Evolutionary conservation across 2,797 vertebrate genomes (phyloP), one percentile per base, ranked within the genome.

Genomic region (Clarias pachynema): DNA sequence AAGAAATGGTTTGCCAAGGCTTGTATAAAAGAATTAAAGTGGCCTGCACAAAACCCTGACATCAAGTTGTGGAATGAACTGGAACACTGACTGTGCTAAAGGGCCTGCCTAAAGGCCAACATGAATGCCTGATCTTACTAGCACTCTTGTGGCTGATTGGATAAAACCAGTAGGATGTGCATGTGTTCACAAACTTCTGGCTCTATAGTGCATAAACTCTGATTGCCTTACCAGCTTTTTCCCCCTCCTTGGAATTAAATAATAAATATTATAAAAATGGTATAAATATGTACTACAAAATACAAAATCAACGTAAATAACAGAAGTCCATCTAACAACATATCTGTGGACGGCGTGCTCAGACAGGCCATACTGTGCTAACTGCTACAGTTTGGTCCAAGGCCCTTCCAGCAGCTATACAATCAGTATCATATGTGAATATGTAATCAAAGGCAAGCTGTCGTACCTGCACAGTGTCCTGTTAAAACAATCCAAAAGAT

Each of bases 401-500:
- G 37, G 22, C 56, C 40, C 37, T 31, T 29, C 18, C 56, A 34
- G 56, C 20, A 60, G 16, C 63, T 5, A 20, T 56, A 82, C 70
- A 77, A 60, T 57, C 49, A 79, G 24, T 44, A 70, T 62, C 59
- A 60, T 16, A 4, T 7, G 20, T 72, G 59, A 63, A 79, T n/a
- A 62, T 66, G 18, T 34, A 34, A 65, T 12, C 60, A 68, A 77
- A n/a, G 24, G 56, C 4, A 3, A 57, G 26, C 56, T 3, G 20
- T 77, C 79, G 15, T 90, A 90, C 89, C 87, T 86, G 84, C 63
- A 83, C 62, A 68, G 75, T 56, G 44, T 81, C 73, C 82, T 10
- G 8, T 40, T 80, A 75, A 80, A 81, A 53, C 56, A 81, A 88
- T 60, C 68, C 56, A 85, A 59, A 82, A 2, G 5, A 83, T 83